These are phyloP conservation scores for Aplysia californica DNA, from an alignment of 1,140 invertebrate genomes.

Conservation along the genomic window DNA sequence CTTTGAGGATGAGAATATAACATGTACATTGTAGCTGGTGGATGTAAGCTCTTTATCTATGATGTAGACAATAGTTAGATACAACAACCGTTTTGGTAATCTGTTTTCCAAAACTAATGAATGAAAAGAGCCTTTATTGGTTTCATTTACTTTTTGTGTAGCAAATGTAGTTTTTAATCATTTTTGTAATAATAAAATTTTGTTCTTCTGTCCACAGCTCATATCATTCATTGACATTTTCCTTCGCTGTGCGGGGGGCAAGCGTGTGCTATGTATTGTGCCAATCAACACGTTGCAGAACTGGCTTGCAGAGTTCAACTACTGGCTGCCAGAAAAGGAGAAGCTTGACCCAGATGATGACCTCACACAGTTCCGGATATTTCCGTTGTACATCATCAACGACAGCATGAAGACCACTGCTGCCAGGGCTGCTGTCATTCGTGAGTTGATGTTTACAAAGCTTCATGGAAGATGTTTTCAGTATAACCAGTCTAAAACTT, in stretches of 20 bases:
- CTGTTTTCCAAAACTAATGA: no score
- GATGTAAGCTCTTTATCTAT: no score
- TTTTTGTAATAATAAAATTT: no score
- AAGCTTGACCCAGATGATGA: slow-evolving; percentile 27
- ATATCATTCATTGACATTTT: slow-evolving; percentile 97
- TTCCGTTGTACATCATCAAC: slow-evolving; percentile 90
- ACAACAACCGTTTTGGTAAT: no score
- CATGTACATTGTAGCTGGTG: no score
- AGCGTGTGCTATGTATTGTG: slow-evolving; percentile 94
- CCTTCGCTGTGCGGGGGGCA: slow-evolving; percentile 87
- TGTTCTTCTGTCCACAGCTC: slow-evolving; percentile 68
- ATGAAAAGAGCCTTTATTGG: no score
- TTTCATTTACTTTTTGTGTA: no score
- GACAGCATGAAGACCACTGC: slow-evolving; percentile 93
- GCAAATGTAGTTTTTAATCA: no score
- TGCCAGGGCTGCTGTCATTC: slow-evolving; percentile 80
- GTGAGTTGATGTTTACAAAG: slow-evolving; percentile 51
- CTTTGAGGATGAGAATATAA: no score
- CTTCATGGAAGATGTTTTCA: background rate
- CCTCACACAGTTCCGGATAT: slow-evolving; percentile 72
- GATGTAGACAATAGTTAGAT: no score
- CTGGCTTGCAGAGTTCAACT: slow-evolving; percentile 97
- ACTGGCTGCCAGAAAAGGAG: slow-evolving; percentile 83
- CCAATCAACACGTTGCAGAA: slow-evolving; percentile 99
- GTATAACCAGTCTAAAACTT: background rate